Evolutionary conservation across 2,113 vertebrate species (phyloP), one percentile per base, ranked within the genome.

Genomic region (Xerus inauris): DNA sequence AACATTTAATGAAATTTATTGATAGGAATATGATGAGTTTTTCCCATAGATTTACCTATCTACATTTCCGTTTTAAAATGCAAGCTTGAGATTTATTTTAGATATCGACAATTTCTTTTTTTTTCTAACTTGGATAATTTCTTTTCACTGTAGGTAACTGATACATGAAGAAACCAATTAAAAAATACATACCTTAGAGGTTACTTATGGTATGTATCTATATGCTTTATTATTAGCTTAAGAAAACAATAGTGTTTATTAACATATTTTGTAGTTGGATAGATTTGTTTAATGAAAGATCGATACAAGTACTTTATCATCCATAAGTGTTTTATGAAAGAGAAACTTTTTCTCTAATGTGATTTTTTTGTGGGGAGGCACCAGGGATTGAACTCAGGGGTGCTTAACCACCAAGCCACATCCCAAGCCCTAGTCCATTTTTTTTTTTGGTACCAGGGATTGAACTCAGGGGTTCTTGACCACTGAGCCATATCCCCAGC

Each of bases 121-220:
- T 80, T 95, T 51, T 84, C 32, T 94, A 91, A 76, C 40, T 94
- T 85, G 79, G 38, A 75, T 94, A 92, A 9, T 81, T 87, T 85
- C 17, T 95, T 88, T 86, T 51, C 26, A 22, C 4, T 80, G 19
- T 91, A 91, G n/a, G 38, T 83, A 91, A 91, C 17, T 64, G 73
- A 40, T 12, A 79, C 35, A 77, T 79, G 42, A 81, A 91, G 71
- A 89, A 90, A 77, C 5, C 45, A 76, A 71, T 59, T 62, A 57
- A 89, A 67, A 54, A 65, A 71, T 54, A 87, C 69, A 76, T 51
- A 87, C 28, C 81, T 88, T 32, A 89, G 84, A 91, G 54, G 42
- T 24, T 94, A 87, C 54, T 71, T 76, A 47, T 89, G 8, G n/a
- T 71, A 35, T 8, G 71, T 77, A 88, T 72, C 20, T 93, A 40